Evolutionary conservation across 2,113 vertebrate genomes (phyloP), one percentile per base, ranked within the genome.

Genomic region (Craseonycteris thonglongyai): DNA sequence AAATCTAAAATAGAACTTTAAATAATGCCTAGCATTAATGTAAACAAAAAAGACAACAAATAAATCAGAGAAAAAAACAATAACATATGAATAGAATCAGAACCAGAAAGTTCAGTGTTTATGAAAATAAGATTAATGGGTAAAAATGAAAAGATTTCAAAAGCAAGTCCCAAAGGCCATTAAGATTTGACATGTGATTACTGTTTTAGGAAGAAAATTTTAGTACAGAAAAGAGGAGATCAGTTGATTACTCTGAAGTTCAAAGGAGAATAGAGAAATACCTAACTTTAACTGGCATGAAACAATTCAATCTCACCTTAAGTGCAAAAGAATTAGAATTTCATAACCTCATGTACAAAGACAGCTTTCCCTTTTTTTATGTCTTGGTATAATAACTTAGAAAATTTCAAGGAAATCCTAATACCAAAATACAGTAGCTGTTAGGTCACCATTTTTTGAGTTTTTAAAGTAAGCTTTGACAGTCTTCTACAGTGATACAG

Each of bases 1-100:
- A 15, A 79, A 75, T 7, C 30, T 63, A 81, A 94, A 83, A 90
- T 6, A 72, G 18, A 90, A 79, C 69, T 87, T 78, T 61, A 26
- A 10, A 49, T 58, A 80, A 51, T 75, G 40, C 2, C 14, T 45
- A 71, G 40, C 63, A 76, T 78, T 92, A 81, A 65, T 18, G 35
- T 63, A 96, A 94, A 59, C 42, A 58, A 92, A 88, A 81, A 94
- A 85, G 14, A 93, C 49, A 91, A 61, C 28, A 83, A 80, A 56
- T 18, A 93, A 78, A 86, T 82, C 10, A 58, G 38, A 81, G 33
- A 38, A 78, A 84, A 90, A 84, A 58, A 28, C 35, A 83, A 35
- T 21, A 82, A 68, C 35, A 61, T 19, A 59, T 6, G 9, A 92
- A 71, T 8, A 84, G 66, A 90, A 90, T 40, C 16, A 58, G 22